Evolutionary conservation across 2,797 vertebrate species (phyloP).

Genomic region (Manis javanica): DNA sequence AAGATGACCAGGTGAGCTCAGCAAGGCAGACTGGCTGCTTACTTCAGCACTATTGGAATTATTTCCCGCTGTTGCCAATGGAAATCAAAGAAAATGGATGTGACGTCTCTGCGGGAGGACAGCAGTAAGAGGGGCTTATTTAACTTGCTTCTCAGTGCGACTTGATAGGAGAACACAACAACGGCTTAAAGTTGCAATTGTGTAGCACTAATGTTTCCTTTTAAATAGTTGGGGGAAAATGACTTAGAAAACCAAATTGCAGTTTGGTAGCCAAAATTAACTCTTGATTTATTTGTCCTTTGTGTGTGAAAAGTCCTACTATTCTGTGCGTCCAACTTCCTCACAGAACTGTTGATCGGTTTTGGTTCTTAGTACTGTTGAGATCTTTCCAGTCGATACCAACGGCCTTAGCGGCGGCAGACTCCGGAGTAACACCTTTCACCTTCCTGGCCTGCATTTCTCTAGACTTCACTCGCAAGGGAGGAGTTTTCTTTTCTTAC

Average conservation of each 20-base stretch:
- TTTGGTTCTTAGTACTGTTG: slow-evolving; percentile 85
- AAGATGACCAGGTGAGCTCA: slow-evolving; percentile 84
- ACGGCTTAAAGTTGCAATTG: slow-evolving; percentile 87
- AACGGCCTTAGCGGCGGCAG: slow-evolving; percentile 90
- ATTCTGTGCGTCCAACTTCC: slow-evolving; percentile 84
- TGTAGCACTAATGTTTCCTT: slow-evolving; percentile 91
- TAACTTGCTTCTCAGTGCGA: slow-evolving; percentile 88
- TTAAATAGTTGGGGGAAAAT: slow-evolving; percentile 86
- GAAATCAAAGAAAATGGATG: slow-evolving; percentile 84
- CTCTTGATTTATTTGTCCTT: slow-evolving; percentile 88
- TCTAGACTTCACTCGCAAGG: slow-evolving; percentile 86
- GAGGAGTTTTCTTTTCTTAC: slow-evolving; percentile 89
- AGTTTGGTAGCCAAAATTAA: slow-evolving; percentile 91
- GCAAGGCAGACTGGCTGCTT: slow-evolving; percentile 85
- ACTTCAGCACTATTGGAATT: slow-evolving; percentile 81
- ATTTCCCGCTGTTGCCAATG: slow-evolving; percentile 84
- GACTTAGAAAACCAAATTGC: slow-evolving; percentile 92
- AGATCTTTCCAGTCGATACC: slow-evolving; percentile 88
- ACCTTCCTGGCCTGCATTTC: slow-evolving; percentile 88
- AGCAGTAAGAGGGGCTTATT: slow-evolving; percentile 86
- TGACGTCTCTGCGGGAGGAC: slow-evolving; percentile 83
- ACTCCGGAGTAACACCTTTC: slow-evolving; percentile 87
- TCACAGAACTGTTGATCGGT: slow-evolving; percentile 86
- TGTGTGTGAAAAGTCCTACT: slow-evolving; percentile 87
- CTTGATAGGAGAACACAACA: slow-evolving; percentile 83